Evolutionary conservation across 2,113 vertebrate species (phyloP).

Genomic region (Lanius collurio): DNA sequence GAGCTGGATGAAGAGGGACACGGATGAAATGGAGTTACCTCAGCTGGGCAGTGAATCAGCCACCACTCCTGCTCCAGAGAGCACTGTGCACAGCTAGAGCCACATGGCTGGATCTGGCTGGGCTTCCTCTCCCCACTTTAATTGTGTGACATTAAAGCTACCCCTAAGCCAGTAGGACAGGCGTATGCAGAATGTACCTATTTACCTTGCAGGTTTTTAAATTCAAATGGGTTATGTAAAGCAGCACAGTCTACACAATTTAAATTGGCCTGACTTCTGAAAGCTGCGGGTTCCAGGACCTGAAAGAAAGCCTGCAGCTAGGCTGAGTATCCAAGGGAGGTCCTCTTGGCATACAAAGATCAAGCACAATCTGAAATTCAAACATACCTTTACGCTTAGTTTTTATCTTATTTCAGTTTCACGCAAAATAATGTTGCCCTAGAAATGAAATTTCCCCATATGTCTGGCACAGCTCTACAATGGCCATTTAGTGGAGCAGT

Average conservation of each 20-base stretch:
- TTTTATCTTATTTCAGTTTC: slow-evolving; percentile 61
- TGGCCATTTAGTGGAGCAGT: slow-evolving; percentile 28
- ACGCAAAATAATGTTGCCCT: slow-evolving; percentile 52
- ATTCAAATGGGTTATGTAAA: slow-evolving; percentile 60
- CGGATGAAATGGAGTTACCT: background rate
- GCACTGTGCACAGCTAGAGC: accelerated
- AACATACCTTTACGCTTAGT: slow-evolving; percentile 21
- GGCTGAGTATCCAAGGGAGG: slow-evolving; percentile 47
- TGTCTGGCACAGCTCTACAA: slow-evolving; percentile 37
- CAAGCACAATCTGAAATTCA: slow-evolving; percentile 57
- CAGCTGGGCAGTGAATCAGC: background rate
- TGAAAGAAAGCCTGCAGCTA: slow-evolving; percentile 52
- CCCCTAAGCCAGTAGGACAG: background rate
- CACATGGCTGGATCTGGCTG: background rate
- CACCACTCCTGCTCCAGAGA: background rate
- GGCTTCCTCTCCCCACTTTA: background rate
- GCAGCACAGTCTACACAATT: slow-evolving; percentile 53
- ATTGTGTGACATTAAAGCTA: slow-evolving; percentile 1
- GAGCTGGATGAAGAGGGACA: background rate
- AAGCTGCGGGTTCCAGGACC: slow-evolving; percentile 39
- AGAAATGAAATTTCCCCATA: slow-evolving; percentile 46
- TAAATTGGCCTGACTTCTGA: slow-evolving; percentile 60
- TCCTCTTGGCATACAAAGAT: slow-evolving; percentile 51
- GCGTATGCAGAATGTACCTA: background rate
- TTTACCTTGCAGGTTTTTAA: slow-evolving; percentile 51